Evolutionary conservation across 2,113 vertebrate genomes (phyloP).

Genomic region (Salminus brasiliensis): DNA sequence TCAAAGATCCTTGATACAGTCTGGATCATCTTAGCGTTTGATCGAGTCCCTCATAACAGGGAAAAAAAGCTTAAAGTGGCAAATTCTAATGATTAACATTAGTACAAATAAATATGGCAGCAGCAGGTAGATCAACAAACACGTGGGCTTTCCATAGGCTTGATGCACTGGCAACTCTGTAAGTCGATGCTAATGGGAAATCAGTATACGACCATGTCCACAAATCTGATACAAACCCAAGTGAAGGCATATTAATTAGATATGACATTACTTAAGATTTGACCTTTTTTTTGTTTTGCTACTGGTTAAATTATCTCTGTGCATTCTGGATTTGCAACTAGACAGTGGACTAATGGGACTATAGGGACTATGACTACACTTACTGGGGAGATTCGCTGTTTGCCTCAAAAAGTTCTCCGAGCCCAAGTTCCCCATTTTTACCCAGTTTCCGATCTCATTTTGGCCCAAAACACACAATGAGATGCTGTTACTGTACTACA

Average conservation of each 20-base stretch:
- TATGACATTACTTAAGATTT: no score
- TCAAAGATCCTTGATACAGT: not conserved
- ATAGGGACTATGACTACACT: not conserved
- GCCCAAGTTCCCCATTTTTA: not conserved
- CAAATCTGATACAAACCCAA: not conserved
- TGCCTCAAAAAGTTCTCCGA: constrained; percentile 22
- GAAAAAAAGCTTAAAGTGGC: not conserved
- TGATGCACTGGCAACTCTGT: not conserved
- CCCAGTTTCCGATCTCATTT: constrained; percentile 1
- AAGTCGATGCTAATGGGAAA: not conserved
- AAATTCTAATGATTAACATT: constrained; percentile 3
- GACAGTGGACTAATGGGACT: no score
- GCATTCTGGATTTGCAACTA: no score
- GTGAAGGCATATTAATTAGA: not conserved
- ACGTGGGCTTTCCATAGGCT: not conserved
- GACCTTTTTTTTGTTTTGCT: no score
- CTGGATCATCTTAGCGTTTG: not conserved
- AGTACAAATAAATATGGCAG: constrained; percentile 41
- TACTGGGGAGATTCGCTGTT: not conserved
- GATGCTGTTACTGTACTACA: constrained; percentile 13
- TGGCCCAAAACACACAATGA: constrained; percentile 24
- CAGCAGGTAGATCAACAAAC: constrained; percentile 30
- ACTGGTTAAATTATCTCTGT: no score
- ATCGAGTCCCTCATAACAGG: not conserved
- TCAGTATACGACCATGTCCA: not conserved